These are phyloP conservation scores for Ptilonorhynchus violaceus DNA, from an alignment of 2,113 vertebrate genomes.

Conservation along the genomic window DNA sequence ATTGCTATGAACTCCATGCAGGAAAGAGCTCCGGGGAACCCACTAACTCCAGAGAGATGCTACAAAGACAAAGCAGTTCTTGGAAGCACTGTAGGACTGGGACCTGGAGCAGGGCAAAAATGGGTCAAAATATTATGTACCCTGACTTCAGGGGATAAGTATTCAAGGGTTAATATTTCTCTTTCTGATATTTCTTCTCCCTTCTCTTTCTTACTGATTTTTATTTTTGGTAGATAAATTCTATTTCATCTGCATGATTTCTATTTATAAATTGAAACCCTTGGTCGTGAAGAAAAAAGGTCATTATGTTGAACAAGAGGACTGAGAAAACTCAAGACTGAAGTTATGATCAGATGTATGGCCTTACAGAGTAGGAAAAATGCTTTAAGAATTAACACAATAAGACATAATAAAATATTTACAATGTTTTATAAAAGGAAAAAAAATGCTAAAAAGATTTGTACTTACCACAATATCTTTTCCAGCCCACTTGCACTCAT, in stretches of 20 bases:
- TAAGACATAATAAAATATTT: conserved; percentile 51
- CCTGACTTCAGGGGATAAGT: not conserved
- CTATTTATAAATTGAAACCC: not conserved
- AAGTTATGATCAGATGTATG: not conserved
- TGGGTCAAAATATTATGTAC: not conserved
- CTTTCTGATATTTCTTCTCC: not conserved
- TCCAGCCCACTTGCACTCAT: conserved; percentile 98
- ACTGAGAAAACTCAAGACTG: not conserved
- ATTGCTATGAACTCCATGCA: not conserved
- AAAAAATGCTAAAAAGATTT: not conserved
- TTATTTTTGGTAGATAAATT: not conserved
- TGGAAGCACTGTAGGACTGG: not conserved
- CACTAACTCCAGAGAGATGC: not conserved
- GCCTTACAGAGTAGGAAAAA: not conserved
- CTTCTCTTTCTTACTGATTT: not conserved
- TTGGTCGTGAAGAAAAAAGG: not conserved
- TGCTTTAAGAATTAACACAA: conserved; percentile 33
- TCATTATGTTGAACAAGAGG: not conserved
- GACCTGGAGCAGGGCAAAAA: not conserved
- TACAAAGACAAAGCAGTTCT: not conserved
- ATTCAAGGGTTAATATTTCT: not conserved
- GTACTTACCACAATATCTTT: conserved; percentile 92
- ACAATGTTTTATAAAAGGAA: not conserved
- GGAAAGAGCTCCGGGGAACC: not conserved
- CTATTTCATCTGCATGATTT: not conserved